A percentile compares a stretch with the other conserved stretches of the same genome.
phyloP scores from a whole-genome alignment of 30 jellyfish, hydroid and myxozoan species.

The Chrysaora quinquecirrha region DNA sequence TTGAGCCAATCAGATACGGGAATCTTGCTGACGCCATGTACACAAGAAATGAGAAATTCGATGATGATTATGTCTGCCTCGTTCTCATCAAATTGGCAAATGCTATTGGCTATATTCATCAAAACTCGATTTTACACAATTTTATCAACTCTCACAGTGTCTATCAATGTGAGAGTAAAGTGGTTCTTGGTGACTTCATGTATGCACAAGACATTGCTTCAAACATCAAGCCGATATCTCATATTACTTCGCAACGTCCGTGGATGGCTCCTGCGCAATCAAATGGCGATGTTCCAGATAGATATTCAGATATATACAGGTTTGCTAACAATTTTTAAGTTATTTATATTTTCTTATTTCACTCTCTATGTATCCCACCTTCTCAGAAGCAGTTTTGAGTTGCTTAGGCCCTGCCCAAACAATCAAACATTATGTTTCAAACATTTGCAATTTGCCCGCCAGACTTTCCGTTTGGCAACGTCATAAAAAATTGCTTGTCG shows the following conservation, averaged over 20 bases:
- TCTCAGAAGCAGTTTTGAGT: too few species aligned
- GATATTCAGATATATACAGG: conserved; percentile 60
- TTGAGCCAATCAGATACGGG: conserved; percentile 17
- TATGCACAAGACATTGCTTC: conserved; percentile 25
- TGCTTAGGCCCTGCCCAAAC: too few species aligned
- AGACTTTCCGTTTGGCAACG: too few species aligned
- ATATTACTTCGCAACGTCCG: conserved; percentile 43
- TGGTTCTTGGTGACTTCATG: conserved; percentile 32
- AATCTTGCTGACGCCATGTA: conserved; percentile 11
- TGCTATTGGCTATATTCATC: conserved; percentile 27
- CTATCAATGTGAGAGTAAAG: background rate
- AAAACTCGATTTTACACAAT: conserved; percentile 34
- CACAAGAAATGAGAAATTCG: background rate
- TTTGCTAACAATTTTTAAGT: background rate
- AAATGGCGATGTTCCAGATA: conserved; percentile 50
- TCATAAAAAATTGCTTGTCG: too few species aligned
- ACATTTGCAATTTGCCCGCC: too few species aligned
- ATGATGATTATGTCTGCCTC: background rate
- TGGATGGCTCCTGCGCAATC: conserved; percentile 76
- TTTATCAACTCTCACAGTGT: conserved; percentile 46
- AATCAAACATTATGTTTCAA: too few species aligned
- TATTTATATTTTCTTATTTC: too few species aligned
- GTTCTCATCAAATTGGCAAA: background rate
- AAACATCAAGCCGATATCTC: conserved; percentile 2
- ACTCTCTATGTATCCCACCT: too few species aligned